Conservation (phyloP, 2,888 invertebrate genomes). For the Cremastinae sp. region DNA sequence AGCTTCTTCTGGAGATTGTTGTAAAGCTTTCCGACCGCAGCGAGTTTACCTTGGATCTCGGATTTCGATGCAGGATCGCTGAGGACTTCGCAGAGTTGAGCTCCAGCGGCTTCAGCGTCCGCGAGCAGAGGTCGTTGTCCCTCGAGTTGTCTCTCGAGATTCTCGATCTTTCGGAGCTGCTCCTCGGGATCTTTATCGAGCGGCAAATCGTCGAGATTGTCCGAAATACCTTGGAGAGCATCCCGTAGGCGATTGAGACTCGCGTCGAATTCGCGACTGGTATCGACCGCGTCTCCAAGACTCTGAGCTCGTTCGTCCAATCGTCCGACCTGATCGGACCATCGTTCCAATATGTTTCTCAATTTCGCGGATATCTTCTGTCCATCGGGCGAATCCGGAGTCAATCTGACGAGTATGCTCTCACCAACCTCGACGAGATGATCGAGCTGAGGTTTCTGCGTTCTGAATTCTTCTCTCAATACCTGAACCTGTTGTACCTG, state of each 20-base stretch:
- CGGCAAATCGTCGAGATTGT: conserved; percentile 91
- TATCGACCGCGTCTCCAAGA: conserved; percentile 94
- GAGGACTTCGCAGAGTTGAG: conserved; percentile 91
- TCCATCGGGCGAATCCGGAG: conserved; percentile 83
- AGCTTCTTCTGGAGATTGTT: conserved; percentile 93
- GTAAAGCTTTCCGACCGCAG: conserved; percentile 92
- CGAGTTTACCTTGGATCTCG: conserved; percentile 94
- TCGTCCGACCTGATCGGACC: conserved; percentile 90
- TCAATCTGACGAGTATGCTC: conserved; percentile 84
- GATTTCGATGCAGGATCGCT: conserved; percentile 94
- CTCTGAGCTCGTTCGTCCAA: conserved; percentile 94
- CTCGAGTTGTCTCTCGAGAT: conserved; percentile 92
- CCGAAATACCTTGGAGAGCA: conserved; percentile 93
- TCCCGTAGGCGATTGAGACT: conserved; percentile 91
- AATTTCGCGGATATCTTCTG: conserved; percentile 87
- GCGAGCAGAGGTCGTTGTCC: conserved; percentile 93
- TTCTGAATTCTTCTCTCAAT: conserved; percentile 95
- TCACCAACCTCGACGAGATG: conserved; percentile 92
- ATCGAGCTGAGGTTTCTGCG: conserved; percentile 94
- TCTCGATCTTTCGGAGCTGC: conserved; percentile 92
- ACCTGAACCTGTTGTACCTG: conserved; percentile 96
- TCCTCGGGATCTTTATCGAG: conserved; percentile 92
- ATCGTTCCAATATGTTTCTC: conserved; percentile 86
- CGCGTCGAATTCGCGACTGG: conserved; percentile 95
- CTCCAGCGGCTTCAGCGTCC: conserved; percentile 94